Percentiles rank a stretch among this genome's conserved stretches.
Evolutionary conservation across 2,888 invertebrate species (phyloP).

Genomic region (Cataglyphis rosenhaueri): DNA sequence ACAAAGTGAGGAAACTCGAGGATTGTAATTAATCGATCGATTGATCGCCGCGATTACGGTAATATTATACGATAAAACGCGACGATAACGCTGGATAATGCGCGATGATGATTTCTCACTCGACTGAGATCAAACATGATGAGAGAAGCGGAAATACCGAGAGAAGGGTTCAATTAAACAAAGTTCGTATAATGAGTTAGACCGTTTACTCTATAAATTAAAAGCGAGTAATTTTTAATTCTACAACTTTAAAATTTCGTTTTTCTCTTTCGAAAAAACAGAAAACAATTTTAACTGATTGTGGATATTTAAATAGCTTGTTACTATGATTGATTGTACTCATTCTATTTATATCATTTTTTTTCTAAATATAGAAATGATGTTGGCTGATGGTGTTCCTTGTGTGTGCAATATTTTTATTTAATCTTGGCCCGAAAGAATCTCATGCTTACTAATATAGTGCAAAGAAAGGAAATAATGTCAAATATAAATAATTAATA

Average conservation of each 20-base stretch:
- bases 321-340: not conserved
- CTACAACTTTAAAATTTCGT: not conserved
- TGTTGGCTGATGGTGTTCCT: not conserved
- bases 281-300: not conserved
- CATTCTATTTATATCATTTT: not conserved
- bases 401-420: not conserved
- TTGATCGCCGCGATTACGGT: slow-evolving; percentile 1
- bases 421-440: not conserved
- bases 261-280: not conserved
- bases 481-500: not conserved
- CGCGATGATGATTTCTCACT: not conserved
- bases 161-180: not conserved
- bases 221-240: not conserved
- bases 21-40: not conserved
- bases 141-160: not conserved
- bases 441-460: not conserved
- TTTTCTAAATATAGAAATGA: not conserved
- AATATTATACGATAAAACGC: not conserved
- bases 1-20: not conserved
- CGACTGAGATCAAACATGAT: not conserved
- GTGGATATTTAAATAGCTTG: not conserved
- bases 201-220: not conserved
- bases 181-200: not conserved
- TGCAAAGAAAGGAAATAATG: not conserved
- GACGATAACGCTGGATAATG: not conserved